Evolutionary conservation across 2,888 invertebrate species (phyloP).

Genomic region (Drosophila picticornis): DNA sequence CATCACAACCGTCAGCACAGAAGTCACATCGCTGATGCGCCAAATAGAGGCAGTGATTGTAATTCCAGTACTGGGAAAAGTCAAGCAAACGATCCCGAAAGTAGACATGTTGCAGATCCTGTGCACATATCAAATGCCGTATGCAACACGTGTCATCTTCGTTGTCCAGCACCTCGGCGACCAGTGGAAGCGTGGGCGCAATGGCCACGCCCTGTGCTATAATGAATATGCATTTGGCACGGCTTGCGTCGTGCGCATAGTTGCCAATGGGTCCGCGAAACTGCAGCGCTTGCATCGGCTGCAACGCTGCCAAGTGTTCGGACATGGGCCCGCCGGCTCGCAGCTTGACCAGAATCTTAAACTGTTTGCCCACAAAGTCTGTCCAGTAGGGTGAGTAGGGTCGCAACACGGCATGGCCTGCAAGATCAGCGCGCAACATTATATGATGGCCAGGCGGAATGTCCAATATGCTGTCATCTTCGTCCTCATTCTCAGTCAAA

Average conservation of each 20-base stretch:
- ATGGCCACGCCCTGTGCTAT: constrained; percentile 92
- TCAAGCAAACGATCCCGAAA: constrained; percentile 88
- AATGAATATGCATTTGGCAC: constrained; percentile 84
- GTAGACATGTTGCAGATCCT: constrained; percentile 87
- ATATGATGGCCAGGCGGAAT: constrained; percentile 81
- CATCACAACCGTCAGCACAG: constrained; percentile 21
- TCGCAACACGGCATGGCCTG: constrained; percentile 54
- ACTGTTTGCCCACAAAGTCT: constrained; percentile 81
- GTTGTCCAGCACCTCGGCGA: constrained; percentile 88
- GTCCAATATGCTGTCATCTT: constrained; percentile 68
- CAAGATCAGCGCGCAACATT: constrained; percentile 66
- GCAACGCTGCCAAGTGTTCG: constrained; percentile 86
- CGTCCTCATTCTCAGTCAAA: constrained; percentile 6
- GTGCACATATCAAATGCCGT: constrained; percentile 88
- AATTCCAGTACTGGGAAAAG: constrained; percentile 90
- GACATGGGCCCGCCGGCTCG: constrained; percentile 88
- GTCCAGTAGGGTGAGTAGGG: constrained; percentile 84
- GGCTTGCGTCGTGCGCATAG: constrained; percentile 48
- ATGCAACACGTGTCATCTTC: constrained; percentile 89
- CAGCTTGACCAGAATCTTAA: constrained; percentile 88
- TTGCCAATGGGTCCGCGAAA: constrained; percentile 91
- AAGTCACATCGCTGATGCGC: constrained; percentile 81
- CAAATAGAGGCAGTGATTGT: constrained; percentile 88
- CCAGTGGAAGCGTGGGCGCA: constrained; percentile 89
- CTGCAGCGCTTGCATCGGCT: constrained; percentile 86